Evolutionary conservation across 2,888 invertebrate species (phyloP).

Genomic region (Alitta virens): DNA sequence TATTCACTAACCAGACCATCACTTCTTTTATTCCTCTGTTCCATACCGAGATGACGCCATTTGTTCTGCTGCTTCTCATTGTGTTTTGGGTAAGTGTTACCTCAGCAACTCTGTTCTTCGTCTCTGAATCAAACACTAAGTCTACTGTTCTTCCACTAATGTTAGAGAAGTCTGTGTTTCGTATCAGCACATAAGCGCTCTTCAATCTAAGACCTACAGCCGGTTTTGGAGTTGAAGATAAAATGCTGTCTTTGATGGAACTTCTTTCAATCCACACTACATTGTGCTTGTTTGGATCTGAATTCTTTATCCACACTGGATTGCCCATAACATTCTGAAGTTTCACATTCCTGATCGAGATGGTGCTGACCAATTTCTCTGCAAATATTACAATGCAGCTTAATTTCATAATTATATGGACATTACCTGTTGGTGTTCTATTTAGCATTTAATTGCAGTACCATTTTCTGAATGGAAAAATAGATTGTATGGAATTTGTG

Average conservation of each 20-base stretch:
- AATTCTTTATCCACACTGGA: slow-evolving; percentile 1
- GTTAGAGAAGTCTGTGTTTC: background rate
- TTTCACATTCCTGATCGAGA: background rate
- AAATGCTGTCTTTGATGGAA: background rate
- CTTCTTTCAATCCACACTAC: slow-evolving; percentile 5
- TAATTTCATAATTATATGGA: too few relatives aligned
- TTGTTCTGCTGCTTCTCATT: background rate
- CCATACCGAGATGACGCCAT: background rate
- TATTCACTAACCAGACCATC: background rate
- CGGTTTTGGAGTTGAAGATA: background rate
- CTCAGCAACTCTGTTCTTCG: background rate
- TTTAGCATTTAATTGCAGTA: too few relatives aligned
- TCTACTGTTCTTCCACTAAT: background rate
- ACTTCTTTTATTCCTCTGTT: background rate
- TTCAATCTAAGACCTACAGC: background rate
- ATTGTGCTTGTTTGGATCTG: slow-evolving; percentile 8
- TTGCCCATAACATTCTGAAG: background rate
- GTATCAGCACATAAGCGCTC: slow-evolving; percentile 6
- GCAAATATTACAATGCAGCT: too few relatives aligned
- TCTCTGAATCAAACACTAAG: background rate
- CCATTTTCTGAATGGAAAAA: too few relatives aligned
- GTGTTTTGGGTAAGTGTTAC: slow-evolving; percentile 1
- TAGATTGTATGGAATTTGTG: too few relatives aligned
- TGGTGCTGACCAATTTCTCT: slow-evolving; percentile 12
- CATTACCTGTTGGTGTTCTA: too few relatives aligned